Percentiles rank a stretch among this genome's conserved stretches.
phyloP scores from a whole-genome alignment of 2,113 vertebrate species.

The Oxygymnocypris stewartii region DNA sequence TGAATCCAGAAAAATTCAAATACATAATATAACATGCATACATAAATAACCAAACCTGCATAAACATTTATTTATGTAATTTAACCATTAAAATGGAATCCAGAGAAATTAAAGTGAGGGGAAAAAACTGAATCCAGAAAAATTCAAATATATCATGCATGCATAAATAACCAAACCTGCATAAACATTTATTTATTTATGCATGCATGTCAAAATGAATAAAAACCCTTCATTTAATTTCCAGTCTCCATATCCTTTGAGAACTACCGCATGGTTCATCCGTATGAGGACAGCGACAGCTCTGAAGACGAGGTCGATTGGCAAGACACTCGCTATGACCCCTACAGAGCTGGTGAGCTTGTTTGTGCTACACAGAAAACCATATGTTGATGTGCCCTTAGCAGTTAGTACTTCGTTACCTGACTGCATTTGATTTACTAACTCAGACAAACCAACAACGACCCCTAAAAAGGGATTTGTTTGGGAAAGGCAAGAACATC shows the following conservation, averaged over 20 bases:
- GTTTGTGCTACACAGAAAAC: neutral
- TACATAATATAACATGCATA: no score
- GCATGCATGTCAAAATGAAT: no score
- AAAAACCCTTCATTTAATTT: constrained; percentile 13
- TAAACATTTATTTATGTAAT: no score
- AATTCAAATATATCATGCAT: neutral
- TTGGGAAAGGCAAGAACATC: constrained; percentile 96
- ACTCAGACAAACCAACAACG: constrained; percentile 86
- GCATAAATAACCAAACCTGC: neutral
- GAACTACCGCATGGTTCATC: constrained; percentile 95
- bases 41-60: no score
- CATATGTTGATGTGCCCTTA: neutral
- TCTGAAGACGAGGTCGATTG: constrained; percentile 97
- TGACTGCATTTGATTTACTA: neutral
- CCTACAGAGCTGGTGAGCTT: constrained; percentile 85
- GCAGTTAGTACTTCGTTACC: neutral
- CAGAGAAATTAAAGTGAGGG: neutral
- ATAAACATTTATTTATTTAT: no score
- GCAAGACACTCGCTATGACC: constrained; percentile 94
- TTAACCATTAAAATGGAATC: neutral
- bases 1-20: no score
- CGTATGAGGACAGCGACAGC: constrained; percentile 92
- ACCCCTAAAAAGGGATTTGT: constrained; percentile 87
- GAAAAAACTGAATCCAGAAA: no score
- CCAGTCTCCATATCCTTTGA: constrained; percentile 98